Evolutionary conservation across 2,113 vertebrate species (phyloP).

Genomic region (Steatornis caripensis): DNA sequence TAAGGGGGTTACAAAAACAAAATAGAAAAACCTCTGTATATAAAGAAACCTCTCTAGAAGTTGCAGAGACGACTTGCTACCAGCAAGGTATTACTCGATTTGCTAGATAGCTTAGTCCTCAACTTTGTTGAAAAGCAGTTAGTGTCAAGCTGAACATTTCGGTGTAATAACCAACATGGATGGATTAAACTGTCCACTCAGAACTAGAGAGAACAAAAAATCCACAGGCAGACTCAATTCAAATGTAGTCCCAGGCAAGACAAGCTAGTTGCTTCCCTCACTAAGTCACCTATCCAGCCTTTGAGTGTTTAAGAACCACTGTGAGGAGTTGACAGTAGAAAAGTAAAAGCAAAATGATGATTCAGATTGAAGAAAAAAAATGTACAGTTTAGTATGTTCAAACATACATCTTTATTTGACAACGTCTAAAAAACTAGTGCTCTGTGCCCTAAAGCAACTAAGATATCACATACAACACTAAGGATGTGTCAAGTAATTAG

Average conservation of each 20-base stretch:
- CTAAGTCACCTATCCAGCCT: constrained; percentile 66
- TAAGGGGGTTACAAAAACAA: constrained; percentile 60
- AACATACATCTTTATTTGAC: constrained; percentile 71
- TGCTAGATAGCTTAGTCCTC: constrained; percentile 70
- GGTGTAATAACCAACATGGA: constrained; percentile 64
- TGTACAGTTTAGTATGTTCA: constrained; percentile 67
- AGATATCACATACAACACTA: constrained; percentile 72
- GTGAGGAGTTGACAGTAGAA: constrained; percentile 74
- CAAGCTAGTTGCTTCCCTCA: constrained; percentile 65
- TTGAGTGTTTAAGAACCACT: constrained; percentile 68
- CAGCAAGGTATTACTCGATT: constrained; percentile 64
- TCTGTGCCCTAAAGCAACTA: constrained; percentile 70
- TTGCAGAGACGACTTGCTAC: constrained; percentile 72
- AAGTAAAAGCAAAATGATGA: constrained; percentile 76
- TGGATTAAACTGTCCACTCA: constrained; percentile 64
- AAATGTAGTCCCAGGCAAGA: constrained; percentile 73
- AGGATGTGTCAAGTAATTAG: constrained; percentile 67
- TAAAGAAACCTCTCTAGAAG: constrained; percentile 65
- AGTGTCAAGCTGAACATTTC: constrained; percentile 67
- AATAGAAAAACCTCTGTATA: constrained; percentile 32
- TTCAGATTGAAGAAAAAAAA: constrained; percentile 60
- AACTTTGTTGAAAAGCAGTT: constrained; percentile 51
- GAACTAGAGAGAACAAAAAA: constrained; percentile 72
- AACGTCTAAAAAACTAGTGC: constrained; percentile 60
- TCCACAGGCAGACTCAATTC: constrained; percentile 71